Percentiles rank a stretch among this genome's conserved stretches.
Evolutionary conservation across 2,888 invertebrate genomes (phyloP).

Genomic region (Arrhopalites spinosus): DNA sequence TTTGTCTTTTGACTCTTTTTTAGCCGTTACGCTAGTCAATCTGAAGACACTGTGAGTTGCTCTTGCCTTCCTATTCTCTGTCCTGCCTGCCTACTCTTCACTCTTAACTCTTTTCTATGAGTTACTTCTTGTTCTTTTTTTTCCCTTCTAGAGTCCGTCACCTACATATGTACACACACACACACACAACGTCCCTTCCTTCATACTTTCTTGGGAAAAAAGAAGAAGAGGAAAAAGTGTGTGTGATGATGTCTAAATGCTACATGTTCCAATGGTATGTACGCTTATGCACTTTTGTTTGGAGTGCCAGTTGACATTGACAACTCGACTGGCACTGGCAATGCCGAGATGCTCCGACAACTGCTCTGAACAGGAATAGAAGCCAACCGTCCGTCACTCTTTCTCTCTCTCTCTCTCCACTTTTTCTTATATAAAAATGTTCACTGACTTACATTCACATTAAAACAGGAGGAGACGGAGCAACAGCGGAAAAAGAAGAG

Average conservation of each 20-base stretch:
- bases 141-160: constrained; percentile 12
- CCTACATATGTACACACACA: too few species aligned
- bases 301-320: constrained; percentile 37
- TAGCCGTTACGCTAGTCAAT: constrained; percentile 49
- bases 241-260: constrained; percentile 26
- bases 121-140: constrained; percentile 4
- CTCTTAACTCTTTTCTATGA: constrained; percentile 23
- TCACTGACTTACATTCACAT: constrained; percentile 13
- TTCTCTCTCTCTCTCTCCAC: constrained; percentile 12
- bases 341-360: constrained; percentile 31
- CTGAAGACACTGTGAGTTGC: constrained; percentile 32
- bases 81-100: constrained; percentile 23
- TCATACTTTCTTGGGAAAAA: neutral
- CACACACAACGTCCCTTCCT: neutral
- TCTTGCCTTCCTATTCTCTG: constrained; percentile 14
- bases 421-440: constrained; percentile 16
- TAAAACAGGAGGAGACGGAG: constrained; percentile 16
- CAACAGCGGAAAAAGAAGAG: constrained; percentile 19
- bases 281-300: constrained; percentile 3
- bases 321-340: constrained; percentile 26
- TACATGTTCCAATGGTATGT: constrained; percentile 19
- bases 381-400: constrained; percentile 34
- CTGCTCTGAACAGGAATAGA: constrained; percentile 31
- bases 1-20: constrained; percentile 48
- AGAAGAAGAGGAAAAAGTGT: neutral